A percentile compares a stretch with the other conserved stretches of the same genome.
Conservation (phyloP, 2,888 invertebrate species). For the Aspidapion aeneum region DNA sequence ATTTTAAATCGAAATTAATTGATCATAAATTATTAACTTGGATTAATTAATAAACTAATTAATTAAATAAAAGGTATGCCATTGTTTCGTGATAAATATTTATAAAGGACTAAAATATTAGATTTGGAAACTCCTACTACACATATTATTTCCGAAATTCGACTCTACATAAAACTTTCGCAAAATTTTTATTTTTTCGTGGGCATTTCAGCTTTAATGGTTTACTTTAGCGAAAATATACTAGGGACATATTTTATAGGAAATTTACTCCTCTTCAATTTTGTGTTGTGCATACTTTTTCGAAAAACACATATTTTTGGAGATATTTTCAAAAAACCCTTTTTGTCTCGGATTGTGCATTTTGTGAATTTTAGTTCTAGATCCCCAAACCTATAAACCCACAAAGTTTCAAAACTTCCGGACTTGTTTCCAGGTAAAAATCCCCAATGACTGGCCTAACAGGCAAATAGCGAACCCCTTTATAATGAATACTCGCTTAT, state of each 20-base stretch:
- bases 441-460: neutral
- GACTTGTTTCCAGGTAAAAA: neutral
- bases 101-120: neutral
- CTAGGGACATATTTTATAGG: neutral
- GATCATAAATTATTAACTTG: neutral
- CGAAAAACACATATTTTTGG: neutral
- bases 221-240: neutral
- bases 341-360: neutral
- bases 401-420: neutral
- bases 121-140: neutral
- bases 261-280: neutral
- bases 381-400: neutral
- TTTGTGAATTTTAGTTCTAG: neutral
- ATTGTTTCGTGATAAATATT: neutral
- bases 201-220: neutral
- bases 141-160: neutral
- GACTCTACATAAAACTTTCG: neutral
- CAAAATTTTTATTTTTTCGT: neutral
- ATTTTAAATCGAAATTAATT: neutral
- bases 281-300: no score
- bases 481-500: no score
- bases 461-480: no score
- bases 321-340: neutral
- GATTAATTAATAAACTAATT: neutral
- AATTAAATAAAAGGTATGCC: neutral